Conservation (phyloP, 2,113 vertebrate species). For the Oryctolagus cuniculus region mOryCun1.1 NC_091432.1:10702001-10702500, state of each 20-base stretch:
- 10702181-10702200: conserved; percentile 81
- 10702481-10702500: neutral
- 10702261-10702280: neutral
- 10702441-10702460: rapidly evolving
- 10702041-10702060: neutral
- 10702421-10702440: neutral
- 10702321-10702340: neutral
- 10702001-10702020: neutral
- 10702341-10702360: neutral
- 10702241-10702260: conserved; percentile 69
- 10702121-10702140: conserved; percentile 73
- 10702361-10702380: neutral
- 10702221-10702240: conserved; percentile 74
- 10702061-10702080: too few species aligned
- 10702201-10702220: conserved; percentile 80
- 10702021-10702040: rapidly evolving
- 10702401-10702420: neutral
- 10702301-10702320: neutral
- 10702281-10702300: neutral
- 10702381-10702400: neutral
- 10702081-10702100: neutral
- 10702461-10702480: neutral
- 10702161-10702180: conserved; percentile 68
- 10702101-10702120: too few species aligned
- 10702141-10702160: conserved; percentile 69